A percentile compares a stretch with the other conserved stretches of the same genome.
Evolutionary conservation across 2,888 invertebrate genomes (phyloP).

Genomic region (Eucera pruinosa): DNA sequence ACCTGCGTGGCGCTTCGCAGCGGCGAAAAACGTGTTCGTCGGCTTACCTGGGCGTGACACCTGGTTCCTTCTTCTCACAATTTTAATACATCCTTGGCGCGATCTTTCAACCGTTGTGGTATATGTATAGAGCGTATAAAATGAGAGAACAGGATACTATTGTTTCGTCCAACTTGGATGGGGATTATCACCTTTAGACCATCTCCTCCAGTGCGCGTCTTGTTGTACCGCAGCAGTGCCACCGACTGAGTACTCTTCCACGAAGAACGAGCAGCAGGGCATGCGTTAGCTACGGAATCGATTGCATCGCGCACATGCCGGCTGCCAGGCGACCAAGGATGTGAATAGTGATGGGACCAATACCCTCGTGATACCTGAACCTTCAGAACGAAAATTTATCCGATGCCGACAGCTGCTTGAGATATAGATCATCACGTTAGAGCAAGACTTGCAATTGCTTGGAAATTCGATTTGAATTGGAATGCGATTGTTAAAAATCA

Average conservation of each 20-base stretch:
- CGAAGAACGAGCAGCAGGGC: constrained; percentile 65
- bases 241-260: constrained; percentile 71
- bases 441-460: background rate
- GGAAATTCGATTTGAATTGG: background rate
- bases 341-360: constrained; percentile 59
- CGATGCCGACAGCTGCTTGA: background rate
- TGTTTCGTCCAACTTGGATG: background rate
- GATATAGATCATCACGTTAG: background rate
- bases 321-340: constrained; percentile 50
- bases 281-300: constrained; percentile 81
- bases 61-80: constrained; percentile 31
- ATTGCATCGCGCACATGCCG: constrained; percentile 74
- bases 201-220: constrained; percentile 48
- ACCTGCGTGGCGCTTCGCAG: constrained; percentile 29
- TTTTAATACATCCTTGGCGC: constrained; percentile 48
- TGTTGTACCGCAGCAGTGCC: constrained; percentile 73
- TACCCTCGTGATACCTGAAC: constrained; percentile 48
- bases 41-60: constrained; percentile 73
- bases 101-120: constrained; percentile 9
- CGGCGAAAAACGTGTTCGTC: constrained; percentile 8
- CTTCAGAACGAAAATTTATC: constrained; percentile 31
- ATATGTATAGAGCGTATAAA: background rate
- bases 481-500: too few relatives aligned
- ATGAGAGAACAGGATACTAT: background rate
- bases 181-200: constrained; percentile 30